Percentiles rank a stretch among this genome's conserved stretches.
Evolutionary conservation across 2,797 vertebrate genomes (phyloP).

Genomic region (Enteromius paludinosus): DNA sequence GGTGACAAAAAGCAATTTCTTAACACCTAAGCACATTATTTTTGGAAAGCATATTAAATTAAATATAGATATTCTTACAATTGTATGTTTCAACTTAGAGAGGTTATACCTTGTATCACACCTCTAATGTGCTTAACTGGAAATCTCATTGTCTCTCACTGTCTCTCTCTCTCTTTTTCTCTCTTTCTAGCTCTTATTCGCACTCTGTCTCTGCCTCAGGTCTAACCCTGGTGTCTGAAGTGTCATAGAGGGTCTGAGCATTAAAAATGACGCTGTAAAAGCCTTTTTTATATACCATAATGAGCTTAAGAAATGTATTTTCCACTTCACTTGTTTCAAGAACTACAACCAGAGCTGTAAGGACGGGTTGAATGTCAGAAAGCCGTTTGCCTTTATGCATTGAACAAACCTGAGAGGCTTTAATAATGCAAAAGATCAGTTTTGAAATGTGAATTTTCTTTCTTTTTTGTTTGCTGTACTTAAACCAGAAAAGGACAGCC

Average conservation of each 20-base stretch:
- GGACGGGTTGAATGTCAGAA: constrained; percentile 37
- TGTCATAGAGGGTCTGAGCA: constrained; percentile 26
- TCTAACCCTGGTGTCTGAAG: neutral
- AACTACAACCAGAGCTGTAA: constrained; percentile 30
- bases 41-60: neutral
- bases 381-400: neutral
- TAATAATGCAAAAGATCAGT: neutral
- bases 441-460: neutral
- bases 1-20: neutral
- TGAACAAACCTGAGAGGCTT: neutral
- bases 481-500: constrained; percentile 1
- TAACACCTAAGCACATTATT: neutral
- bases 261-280: constrained; percentile 37
- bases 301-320: constrained; percentile 49
- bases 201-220: neutral
- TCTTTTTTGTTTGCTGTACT: neutral
- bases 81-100: neutral
- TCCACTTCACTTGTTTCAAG: constrained; percentile 44
- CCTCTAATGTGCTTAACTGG: constrained; percentile 52
- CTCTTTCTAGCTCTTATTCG: neutral
- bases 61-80: neutral
- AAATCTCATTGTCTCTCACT: constrained; percentile 9
- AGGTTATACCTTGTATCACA: constrained; percentile 31
- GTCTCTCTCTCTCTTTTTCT: neutral
- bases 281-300: constrained; percentile 44